Conservation (phyloP, 2,797 vertebrate species). For the Columba guinea region DNA sequence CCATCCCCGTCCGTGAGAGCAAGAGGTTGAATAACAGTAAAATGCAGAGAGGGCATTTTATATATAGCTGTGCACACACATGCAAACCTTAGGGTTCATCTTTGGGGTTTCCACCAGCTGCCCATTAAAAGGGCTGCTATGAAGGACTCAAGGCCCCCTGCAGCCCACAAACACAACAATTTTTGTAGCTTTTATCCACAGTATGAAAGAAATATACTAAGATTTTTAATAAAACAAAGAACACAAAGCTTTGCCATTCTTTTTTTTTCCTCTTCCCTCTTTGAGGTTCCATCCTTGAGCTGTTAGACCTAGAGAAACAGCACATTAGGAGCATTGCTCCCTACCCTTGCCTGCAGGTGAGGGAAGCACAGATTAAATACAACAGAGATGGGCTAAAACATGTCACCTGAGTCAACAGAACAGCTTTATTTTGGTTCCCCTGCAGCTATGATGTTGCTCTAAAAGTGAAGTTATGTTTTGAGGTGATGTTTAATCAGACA, state of each 20-base stretch:
- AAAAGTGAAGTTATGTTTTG: not conserved
- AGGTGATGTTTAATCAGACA: not conserved
- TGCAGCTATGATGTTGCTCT: not conserved
- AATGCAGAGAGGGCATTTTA: not conserved
- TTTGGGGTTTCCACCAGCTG: not conserved
- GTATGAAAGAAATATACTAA: not conserved
- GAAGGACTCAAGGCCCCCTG: not conserved
- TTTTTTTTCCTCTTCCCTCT: not conserved
- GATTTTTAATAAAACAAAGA: not conserved
- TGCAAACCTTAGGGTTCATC: not conserved
- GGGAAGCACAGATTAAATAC: not conserved
- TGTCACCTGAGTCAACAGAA: not conserved
- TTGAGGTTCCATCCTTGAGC: not conserved
- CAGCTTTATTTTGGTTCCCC: not conserved
- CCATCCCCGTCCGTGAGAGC: fast-evolving
- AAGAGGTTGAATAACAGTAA: not conserved
- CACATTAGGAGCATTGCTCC: fast-evolving
- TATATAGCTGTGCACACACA: fast-evolving
- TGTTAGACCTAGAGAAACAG: not conserved
- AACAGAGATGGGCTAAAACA: not conserved
- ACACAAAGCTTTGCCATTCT: not conserved
- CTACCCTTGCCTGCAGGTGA: fast-evolving
- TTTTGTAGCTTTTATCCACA: not conserved
- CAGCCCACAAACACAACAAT: not conserved
- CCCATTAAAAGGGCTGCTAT: not conserved